Evolutionary conservation across 2,888 invertebrate genomes (phyloP), one percentile per base, ranked within the genome.

Genomic region (Acheta domesticus): DNA sequence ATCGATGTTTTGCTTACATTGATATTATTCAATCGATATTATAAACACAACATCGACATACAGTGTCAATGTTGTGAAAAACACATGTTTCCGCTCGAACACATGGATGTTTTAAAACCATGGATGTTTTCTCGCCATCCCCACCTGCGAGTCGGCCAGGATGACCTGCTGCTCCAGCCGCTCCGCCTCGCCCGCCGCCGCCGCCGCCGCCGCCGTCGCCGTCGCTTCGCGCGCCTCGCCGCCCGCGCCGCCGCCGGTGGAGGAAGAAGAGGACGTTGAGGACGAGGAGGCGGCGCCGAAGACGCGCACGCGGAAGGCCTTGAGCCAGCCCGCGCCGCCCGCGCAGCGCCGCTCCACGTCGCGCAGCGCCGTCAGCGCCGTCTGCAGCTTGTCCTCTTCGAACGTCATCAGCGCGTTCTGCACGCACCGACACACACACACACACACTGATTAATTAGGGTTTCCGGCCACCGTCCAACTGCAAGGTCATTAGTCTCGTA

Each of bases 331-430:
- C 81, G 86, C 88, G 82, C 89, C 87, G 20, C 85, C 85, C 1
- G 88, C 88, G 84, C 92, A 92, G 82, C 89, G 87, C 82, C 88
- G 89, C 84, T 92, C 92, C 81, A 91, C 89, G 82, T 91, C 91
- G 82, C 89, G 89, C 62, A 93, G 85, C 12, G 89, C 86, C 79
- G 87, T 85, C 81, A 89, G 87, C 2, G 92, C 91, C 82, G 89
- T 86, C 48, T 87, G 87, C 48, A 93, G 87, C 85, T 91, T 91
- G 74, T 91, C 91, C 23, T 92, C 91, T 85, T 93, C 92, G 85
- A 91, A 92, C 14, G 91, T 91, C 90, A 92, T 92, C 78, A 92
- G 84, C 1, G 92, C 92, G 86, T 92, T 91, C 92, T 92, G 83
- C n/a, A n/a, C n/a, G n/a, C n/a, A n/a, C n/a, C n/a, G 76, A 86